phyloP scores from a whole-genome alignment of 2,113 vertebrate genomes.

The Osmerus eperlanus region DNA sequence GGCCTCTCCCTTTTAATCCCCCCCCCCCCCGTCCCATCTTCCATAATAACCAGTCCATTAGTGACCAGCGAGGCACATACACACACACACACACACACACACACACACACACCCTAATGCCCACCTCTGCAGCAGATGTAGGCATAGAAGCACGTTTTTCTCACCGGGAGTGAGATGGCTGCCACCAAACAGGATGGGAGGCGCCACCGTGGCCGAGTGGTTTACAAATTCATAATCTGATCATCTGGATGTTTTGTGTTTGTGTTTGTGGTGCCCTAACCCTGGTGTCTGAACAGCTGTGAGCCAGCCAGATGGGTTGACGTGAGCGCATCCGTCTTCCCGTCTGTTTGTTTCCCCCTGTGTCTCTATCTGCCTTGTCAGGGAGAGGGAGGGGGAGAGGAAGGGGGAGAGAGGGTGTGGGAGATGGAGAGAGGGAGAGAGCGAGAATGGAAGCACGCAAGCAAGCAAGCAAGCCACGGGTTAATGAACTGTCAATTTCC shows the following conservation, averaged over 20 bases:
- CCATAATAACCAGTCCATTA: neutral
- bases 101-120: neutral
- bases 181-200: too few species aligned
- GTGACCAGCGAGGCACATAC: neutral
- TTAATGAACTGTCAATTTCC: too few species aligned
- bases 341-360: neutral
- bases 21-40: neutral
- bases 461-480: too few species aligned
- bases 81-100: neutral
- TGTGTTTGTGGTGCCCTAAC: neutral
- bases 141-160: too few species aligned
- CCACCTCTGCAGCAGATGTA: neutral
- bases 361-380: neutral
- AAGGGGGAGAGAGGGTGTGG: neutral
- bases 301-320: neutral
- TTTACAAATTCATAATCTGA: too few species aligned
- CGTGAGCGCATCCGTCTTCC: too few species aligned
- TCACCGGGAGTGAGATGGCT: too few species aligned
- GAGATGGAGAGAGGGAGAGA: neutral
- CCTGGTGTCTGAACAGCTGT: too few species aligned
- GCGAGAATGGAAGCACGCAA: too few species aligned
- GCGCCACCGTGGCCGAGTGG: too few species aligned
- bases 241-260: neutral
- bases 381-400: neutral
- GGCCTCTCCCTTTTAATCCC: neutral